Conservation (phyloP, 2,113 vertebrate species). For the Bufo bufo region DNA sequence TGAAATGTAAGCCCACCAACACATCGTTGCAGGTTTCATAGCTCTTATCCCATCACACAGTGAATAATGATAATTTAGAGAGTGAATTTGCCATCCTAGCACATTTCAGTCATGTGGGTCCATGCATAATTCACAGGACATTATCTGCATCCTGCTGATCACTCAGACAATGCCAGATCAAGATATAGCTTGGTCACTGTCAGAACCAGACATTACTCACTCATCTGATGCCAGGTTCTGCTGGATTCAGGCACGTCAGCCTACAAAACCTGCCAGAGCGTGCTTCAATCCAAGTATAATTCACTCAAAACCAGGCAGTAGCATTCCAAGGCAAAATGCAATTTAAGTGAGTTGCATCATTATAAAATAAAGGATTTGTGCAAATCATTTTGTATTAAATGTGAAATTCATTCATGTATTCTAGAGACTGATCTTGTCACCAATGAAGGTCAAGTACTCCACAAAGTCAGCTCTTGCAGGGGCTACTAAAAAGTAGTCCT, state of each 20-base stretch:
- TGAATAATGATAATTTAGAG: slow-evolving; percentile 33
- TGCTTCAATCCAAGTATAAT: slow-evolving; percentile 42
- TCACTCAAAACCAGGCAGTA: slow-evolving; percentile 34
- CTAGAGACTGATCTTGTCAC: background rate
- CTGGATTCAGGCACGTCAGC: slow-evolving; percentile 31
- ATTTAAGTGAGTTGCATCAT: slow-evolving; percentile 7
- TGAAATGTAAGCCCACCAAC: background rate
- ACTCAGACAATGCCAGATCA: slow-evolving; percentile 33
- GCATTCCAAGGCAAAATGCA: slow-evolving; percentile 18
- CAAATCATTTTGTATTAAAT: background rate
- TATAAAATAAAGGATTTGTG: slow-evolving; percentile 13
- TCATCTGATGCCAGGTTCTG: slow-evolving; percentile 27
- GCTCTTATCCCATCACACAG: slow-evolving; percentile 19
- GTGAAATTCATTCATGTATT: background rate
- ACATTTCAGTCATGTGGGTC: slow-evolving; percentile 43
- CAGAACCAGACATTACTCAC: slow-evolving; percentile 50
- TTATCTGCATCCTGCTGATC: slow-evolving; percentile 37
- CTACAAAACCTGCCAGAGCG: slow-evolving; percentile 23
- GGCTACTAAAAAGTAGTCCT: background rate
- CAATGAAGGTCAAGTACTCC: background rate
- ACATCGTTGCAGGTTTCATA: slow-evolving; percentile 9
- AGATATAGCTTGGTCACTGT: slow-evolving; percentile 51
- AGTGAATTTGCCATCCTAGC: slow-evolving; percentile 41
- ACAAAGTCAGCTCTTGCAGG: background rate
- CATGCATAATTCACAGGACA: slow-evolving; percentile 52